Conservation (phyloP, 2,113 vertebrate genomes). For the Lontra canadensis region DNA sequence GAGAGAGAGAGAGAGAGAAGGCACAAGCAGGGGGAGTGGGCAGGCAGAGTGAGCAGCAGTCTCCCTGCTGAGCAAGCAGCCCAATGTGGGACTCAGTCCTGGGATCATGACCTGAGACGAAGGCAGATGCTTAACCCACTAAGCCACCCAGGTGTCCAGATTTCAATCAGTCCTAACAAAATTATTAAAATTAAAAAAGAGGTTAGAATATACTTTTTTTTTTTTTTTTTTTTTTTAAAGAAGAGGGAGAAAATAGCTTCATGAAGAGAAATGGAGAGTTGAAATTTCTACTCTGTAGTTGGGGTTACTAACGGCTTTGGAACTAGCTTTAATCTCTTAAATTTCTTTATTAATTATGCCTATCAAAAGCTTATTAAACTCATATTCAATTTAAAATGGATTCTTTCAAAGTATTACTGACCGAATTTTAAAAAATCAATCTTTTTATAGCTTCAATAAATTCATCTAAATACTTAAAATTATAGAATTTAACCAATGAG, state of each 20-base stretch:
- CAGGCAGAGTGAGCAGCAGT: background rate
- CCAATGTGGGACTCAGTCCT: background rate
- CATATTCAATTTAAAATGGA: constrained; percentile 29
- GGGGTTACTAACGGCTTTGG: background rate
- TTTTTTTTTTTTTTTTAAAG: background rate
- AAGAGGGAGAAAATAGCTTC: constrained; percentile 17
- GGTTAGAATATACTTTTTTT: background rate
- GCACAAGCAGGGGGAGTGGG: background rate
- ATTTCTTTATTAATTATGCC: background rate
- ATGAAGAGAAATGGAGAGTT: background rate
- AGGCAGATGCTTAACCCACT: background rate
- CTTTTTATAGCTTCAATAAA: background rate
- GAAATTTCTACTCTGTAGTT: constrained; percentile 27
- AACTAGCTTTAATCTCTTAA: constrained; percentile 9
- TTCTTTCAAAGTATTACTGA: constrained; percentile 10
- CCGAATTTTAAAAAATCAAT: background rate
- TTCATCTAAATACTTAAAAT: constrained; percentile 48
- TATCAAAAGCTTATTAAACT: background rate
- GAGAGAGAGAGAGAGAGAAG: background rate
- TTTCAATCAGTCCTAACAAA: background rate
- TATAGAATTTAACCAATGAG: constrained; percentile 44
- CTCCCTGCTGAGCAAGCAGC: background rate
- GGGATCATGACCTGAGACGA: background rate
- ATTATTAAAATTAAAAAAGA: constrained; percentile 22
- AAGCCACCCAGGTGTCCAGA: background rate